Conservation (phyloP, 2,888 invertebrate genomes). For the Cheilosia urbana region DNA sequence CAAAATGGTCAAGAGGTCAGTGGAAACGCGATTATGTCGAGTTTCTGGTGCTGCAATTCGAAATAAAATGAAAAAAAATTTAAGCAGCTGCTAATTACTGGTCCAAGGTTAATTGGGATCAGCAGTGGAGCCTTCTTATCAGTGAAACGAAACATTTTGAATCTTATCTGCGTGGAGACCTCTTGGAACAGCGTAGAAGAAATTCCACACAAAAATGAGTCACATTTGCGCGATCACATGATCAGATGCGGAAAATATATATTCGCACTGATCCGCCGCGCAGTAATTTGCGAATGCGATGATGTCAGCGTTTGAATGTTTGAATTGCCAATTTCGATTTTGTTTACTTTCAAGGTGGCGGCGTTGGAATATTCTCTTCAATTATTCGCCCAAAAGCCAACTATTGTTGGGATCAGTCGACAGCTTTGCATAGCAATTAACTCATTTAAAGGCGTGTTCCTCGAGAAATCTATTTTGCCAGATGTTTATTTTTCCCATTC, state of each 20-base stretch:
- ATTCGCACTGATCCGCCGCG: not conserved
- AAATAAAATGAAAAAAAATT: not conserved
- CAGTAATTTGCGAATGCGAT: conserved; percentile 41
- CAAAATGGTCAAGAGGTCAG: conserved; percentile 75
- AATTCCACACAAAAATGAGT: conserved; percentile 33
- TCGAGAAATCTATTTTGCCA: conserved; percentile 13
- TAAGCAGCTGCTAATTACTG: conserved; percentile 66
- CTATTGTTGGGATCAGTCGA: conserved; percentile 16
- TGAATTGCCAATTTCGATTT: conserved; percentile 36
- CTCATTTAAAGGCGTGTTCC: conserved; percentile 29
- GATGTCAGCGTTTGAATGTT: conserved; percentile 67
- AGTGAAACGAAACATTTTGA: not conserved
- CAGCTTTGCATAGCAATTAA: conserved; percentile 36
- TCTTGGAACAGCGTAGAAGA: conserved; percentile 30
- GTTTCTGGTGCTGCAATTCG: conserved; percentile 11
- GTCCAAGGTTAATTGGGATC: conserved; percentile 72
- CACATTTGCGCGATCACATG: conserved; percentile 52
- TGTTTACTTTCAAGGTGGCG: conserved; percentile 22
- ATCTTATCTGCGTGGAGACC: not conserved
- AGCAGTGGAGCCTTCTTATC: conserved; percentile 30
- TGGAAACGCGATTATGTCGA: conserved; percentile 52
- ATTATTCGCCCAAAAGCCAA: conserved; percentile 30
- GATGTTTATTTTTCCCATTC: conserved; percentile 20
- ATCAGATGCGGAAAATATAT: conserved; percentile 35
- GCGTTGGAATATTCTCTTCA: conserved; percentile 5